These are phyloP conservation scores for Cranoglanis bouderius DNA, from an alignment of 2,113 vertebrate species.

Conservation along the genomic window DNA sequence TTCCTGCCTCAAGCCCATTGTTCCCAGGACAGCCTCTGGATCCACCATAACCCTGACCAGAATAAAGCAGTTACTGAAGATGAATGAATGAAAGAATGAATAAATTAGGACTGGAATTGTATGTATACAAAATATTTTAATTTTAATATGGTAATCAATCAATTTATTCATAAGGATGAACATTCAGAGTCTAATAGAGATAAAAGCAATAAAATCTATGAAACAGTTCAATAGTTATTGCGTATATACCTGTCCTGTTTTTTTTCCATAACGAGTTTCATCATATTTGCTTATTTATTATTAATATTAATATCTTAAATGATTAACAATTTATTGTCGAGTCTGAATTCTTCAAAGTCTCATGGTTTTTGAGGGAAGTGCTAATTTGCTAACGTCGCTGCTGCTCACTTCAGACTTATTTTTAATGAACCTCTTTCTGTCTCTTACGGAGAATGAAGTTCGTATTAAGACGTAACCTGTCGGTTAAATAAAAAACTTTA, in stretches of 20 bases:
- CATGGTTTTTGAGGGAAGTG: background rate
- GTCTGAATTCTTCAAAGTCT: background rate
- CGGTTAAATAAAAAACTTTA: background rate
- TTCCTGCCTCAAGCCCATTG: background rate
- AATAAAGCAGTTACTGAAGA: background rate
- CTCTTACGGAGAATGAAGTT: background rate
- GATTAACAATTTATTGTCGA: background rate
- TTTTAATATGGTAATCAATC: background rate
- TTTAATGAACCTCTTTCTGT: background rate
- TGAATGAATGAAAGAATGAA: background rate
- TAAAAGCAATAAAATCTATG: background rate
- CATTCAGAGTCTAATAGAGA: background rate
- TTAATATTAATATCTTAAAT: background rate
- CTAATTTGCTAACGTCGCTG: background rate
- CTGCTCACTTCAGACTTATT: background rate
- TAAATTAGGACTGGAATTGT: background rate
- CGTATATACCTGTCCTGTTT: background rate
- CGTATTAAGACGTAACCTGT: background rate
- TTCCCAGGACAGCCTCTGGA: background rate
- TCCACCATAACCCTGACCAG: background rate
- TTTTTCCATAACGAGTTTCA: background rate
- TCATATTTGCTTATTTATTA: background rate
- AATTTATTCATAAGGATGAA: background rate
- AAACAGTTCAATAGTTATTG: background rate
- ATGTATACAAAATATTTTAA: background rate